These are phyloP conservation scores for Epizoanthus ramosus DNA, from an alignment of 92 coral and sea anemone genomes.

Conservation along the genomic window DNA sequence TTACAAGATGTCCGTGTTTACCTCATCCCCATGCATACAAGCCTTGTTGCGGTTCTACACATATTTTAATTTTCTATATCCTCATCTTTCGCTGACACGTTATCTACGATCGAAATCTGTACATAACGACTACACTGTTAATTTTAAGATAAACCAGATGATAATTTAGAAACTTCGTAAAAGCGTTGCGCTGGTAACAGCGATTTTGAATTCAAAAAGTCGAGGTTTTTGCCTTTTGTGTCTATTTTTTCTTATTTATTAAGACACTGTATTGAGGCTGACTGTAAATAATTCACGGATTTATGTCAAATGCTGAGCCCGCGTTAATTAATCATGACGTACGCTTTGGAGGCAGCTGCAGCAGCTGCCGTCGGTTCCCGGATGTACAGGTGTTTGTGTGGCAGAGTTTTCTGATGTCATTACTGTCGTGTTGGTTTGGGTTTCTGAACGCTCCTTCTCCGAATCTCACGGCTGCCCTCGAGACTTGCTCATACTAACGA, in stretches of 20 bases:
- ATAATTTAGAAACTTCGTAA: constrained; percentile 14
- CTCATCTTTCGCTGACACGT: constrained; percentile 33
- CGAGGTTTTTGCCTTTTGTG: constrained; percentile 2
- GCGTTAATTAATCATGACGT: constrained; percentile 92
- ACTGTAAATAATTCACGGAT: constrained; percentile 89
- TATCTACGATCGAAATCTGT: constrained; percentile 34
- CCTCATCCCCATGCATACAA: constrained; percentile 13
- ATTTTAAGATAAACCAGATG: constrained; percentile 31
- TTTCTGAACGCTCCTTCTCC: constrained; percentile 19
- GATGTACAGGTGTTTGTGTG: constrained; percentile 79
- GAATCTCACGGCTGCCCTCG: constrained; percentile 37
- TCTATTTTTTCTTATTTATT: constrained; percentile 48
- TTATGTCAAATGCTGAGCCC: constrained; percentile 89
- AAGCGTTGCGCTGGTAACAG: neutral
- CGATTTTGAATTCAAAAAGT: constrained; percentile 6
- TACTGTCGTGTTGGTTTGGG: constrained; percentile 35
- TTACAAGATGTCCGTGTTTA: constrained; percentile 22
- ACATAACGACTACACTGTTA: constrained; percentile 31
- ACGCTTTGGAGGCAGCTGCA: constrained; percentile 89
- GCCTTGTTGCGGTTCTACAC: constrained; percentile 31
- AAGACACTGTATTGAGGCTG: constrained; percentile 72
- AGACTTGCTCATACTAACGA: constrained; percentile 18
- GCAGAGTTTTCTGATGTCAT: constrained; percentile 36
- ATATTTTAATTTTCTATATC: constrained; percentile 30
- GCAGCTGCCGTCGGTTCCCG: constrained; percentile 76